phyloP scores from a whole-genome alignment of 2,888 invertebrate genomes.

The Keiferia lycopersicella region DNA sequence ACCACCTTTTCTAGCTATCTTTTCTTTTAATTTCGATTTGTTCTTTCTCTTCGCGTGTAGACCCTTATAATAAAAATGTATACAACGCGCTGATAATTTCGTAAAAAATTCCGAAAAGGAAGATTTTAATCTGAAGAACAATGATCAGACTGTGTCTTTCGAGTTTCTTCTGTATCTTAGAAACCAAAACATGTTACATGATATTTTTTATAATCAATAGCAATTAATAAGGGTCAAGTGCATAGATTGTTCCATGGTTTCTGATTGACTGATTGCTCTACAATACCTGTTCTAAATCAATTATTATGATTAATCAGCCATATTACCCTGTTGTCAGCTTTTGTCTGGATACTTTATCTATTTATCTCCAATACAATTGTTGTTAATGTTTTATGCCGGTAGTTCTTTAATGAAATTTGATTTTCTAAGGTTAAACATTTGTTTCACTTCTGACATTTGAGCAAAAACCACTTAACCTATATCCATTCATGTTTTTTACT shows the following conservation, averaged over 20 bases:
- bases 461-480: background rate
- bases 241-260: background rate
- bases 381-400: constrained; percentile 8
- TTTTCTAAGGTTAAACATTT: constrained; percentile 2
- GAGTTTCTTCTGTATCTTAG: no score
- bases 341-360: constrained; percentile 11
- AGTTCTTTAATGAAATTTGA: background rate
- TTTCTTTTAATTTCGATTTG: no score
- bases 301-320: constrained; percentile 6
- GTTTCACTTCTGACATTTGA: background rate
- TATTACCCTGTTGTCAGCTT: constrained; percentile 4
- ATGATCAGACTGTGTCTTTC: no score
- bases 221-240: background rate
- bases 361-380: constrained; percentile 10
- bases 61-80: no score
- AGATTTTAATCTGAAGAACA: no score
- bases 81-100: no score
- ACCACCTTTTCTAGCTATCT: no score
- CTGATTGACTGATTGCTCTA: constrained; percentile 5
- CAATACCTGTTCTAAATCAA: constrained; percentile 5
- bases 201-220: background rate
- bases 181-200: background rate
- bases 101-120: no score
- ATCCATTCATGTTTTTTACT: no score
- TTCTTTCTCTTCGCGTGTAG: no score